Percentiles rank a stretch among this genome's conserved stretches.
phyloP scores from a whole-genome alignment of 2,113 vertebrate genomes.

The Psilopogon haemacephalus region DNA sequence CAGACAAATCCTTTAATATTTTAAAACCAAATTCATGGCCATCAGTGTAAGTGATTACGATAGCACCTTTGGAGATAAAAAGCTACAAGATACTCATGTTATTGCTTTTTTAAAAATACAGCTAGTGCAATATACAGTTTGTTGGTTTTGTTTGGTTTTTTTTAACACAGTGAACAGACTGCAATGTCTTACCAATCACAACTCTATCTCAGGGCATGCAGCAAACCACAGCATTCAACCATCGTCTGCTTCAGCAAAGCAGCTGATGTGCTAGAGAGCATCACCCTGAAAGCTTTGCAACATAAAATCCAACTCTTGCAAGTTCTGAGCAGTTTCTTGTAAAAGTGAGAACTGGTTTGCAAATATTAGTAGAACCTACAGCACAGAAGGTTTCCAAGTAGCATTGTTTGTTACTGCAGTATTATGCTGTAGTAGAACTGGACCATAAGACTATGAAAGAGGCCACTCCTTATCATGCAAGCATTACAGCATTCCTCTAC shows the following conservation, averaged over 20 bases:
- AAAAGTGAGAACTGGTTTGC: neutral
- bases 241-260: neutral
- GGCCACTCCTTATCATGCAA: neutral
- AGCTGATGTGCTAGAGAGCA: neutral
- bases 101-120: conserved; percentile 26
- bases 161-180: neutral
- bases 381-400: neutral
- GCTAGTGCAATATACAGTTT: neutral
- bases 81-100: neutral
- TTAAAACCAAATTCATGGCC: neutral
- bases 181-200: neutral
- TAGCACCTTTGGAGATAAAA: conserved; percentile 26
- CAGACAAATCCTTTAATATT: neutral
- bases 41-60: neutral
- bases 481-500: neutral
- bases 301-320: neutral
- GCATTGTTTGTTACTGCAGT: neutral
- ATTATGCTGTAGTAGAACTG: neutral
- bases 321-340: neutral
- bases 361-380: neutral
- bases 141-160: neutral
- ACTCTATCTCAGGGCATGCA: neutral
- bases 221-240: neutral
- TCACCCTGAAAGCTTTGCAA: neutral
- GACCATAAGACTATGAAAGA: neutral